Percentiles rank a stretch among this genome's conserved stretches.
phyloP scores from a whole-genome alignment of 2,888 invertebrate species.

The Ichneumoninae sp. region DNA sequence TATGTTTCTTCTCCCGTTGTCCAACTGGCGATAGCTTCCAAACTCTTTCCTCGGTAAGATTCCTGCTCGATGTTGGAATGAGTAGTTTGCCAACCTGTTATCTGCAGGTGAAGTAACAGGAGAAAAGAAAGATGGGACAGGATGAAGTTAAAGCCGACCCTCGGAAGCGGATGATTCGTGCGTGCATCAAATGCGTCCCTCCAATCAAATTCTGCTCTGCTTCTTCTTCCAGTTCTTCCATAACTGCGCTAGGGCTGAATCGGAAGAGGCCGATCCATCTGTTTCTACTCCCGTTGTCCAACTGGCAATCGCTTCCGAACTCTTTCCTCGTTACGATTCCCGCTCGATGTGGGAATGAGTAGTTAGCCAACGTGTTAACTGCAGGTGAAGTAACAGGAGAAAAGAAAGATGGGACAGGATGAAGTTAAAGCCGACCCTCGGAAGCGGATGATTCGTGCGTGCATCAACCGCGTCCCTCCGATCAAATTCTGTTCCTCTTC shows the following conservation, averaged over 20 bases:
- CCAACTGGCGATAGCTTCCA: neutral
- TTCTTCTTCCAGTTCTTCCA: constrained; percentile 5
- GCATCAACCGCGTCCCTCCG: constrained; percentile 43
- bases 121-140: constrained; percentile 41
- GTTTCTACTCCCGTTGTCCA: neutral
- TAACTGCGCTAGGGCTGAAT: constrained; percentile 10
- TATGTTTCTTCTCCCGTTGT: neutral
- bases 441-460: neutral
- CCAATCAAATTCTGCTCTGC: constrained; percentile 28
- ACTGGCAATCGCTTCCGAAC: neutral
- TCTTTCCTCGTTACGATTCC: constrained; percentile 1
- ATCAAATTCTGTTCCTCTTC: constrained; percentile 35
- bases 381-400: constrained; percentile 50
- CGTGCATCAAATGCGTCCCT: constrained; percentile 26
- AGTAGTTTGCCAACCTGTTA: neutral
- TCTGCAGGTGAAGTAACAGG: constrained; percentile 44
- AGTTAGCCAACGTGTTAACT: neutral
- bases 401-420: constrained; percentile 41
- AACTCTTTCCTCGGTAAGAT: constrained; percentile 5
- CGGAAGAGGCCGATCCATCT: neutral
- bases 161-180: no score
- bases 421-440: no score
- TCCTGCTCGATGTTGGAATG: neutral
- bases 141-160: neutral
- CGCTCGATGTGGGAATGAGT: neutral